These are phyloP conservation scores for Tetramorium simillimum DNA, from an alignment of 1,140 invertebrate species.

Conservation along the genomic window DNA sequence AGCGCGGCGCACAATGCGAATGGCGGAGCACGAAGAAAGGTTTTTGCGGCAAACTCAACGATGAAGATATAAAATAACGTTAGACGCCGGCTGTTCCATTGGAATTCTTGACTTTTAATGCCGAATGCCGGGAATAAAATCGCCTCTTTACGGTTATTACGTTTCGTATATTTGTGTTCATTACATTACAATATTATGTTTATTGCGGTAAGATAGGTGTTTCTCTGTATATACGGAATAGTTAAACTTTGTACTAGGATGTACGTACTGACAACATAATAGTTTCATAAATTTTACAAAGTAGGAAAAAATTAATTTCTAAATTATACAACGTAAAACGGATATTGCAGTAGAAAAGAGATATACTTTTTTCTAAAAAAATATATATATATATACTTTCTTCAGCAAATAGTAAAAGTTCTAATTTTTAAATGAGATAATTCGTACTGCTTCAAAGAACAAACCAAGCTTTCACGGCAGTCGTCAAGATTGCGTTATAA, in stretches of 20 bases:
- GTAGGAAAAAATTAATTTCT: background rate
- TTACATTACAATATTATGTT: constrained; percentile 11
- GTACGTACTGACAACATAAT: background rate
- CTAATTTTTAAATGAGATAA: background rate
- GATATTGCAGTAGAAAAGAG: background rate
- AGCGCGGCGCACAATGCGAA: constrained; percentile 73
- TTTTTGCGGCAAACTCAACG: constrained; percentile 42
- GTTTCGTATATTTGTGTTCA: background rate
- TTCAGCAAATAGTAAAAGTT: background rate
- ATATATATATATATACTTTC: background rate
- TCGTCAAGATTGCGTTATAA: constrained; percentile 37
- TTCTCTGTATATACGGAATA: background rate
- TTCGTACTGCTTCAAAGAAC: background rate
- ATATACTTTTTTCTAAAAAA: background rate
- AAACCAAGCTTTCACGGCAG: background rate
- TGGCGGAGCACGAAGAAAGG: background rate
- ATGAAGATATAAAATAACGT: constrained; percentile 45
- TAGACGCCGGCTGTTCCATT: background rate
- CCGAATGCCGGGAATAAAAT: constrained; percentile 12
- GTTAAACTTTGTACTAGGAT: background rate
- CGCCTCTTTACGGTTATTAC: constrained; percentile 40
- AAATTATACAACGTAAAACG: background rate
- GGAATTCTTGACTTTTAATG: constrained; percentile 28
- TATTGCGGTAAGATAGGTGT: background rate
- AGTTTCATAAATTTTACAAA: background rate